A percentile compares a stretch with the other conserved stretches of the same genome.
phyloP scores from a whole-genome alignment of 2,888 invertebrate species.

The Ryuthela nishihirai region DNA sequence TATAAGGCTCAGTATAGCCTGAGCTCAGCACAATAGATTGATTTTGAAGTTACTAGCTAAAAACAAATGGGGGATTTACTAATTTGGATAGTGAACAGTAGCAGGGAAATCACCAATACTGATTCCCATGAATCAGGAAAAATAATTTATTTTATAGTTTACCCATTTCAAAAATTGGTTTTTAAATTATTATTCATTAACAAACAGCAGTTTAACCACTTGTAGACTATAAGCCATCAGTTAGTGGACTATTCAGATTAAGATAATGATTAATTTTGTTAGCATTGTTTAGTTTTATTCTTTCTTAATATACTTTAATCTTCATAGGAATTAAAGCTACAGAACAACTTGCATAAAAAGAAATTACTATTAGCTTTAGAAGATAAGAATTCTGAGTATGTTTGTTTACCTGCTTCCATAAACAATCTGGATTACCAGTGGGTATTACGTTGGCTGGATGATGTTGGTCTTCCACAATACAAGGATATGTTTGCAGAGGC shows the following conservation, averaged over 20 bases:
- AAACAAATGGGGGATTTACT: too few species aligned
- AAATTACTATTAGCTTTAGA: constrained; percentile 70
- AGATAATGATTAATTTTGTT: too few species aligned
- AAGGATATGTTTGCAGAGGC: constrained; percentile 82
- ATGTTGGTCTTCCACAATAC: constrained; percentile 93
- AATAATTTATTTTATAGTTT: neutral
- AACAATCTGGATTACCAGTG: constrained; percentile 66
- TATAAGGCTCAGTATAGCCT: too few species aligned
- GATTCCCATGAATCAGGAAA: too few species aligned
- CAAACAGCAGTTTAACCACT: too few species aligned
- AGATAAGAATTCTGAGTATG: constrained; percentile 49
- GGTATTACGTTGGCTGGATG: constrained; percentile 92
- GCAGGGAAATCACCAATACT: too few species aligned
- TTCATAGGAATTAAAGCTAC: constrained; percentile 37
- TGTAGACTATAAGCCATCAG: too few species aligned
- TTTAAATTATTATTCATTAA: neutral
- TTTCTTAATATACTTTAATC: neutral
- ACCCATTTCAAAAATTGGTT: neutral
- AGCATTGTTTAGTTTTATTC: too few species aligned
- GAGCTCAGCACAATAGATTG: too few species aligned
- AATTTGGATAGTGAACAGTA: too few species aligned
- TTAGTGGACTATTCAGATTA: too few species aligned
- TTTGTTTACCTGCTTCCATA: constrained; percentile 40
- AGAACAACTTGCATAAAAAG: constrained; percentile 78
- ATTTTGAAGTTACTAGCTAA: too few species aligned